phyloP scores from a whole-genome alignment of 64 coral and sea anemone genomes.

The Orbicella faveolata region DNA sequence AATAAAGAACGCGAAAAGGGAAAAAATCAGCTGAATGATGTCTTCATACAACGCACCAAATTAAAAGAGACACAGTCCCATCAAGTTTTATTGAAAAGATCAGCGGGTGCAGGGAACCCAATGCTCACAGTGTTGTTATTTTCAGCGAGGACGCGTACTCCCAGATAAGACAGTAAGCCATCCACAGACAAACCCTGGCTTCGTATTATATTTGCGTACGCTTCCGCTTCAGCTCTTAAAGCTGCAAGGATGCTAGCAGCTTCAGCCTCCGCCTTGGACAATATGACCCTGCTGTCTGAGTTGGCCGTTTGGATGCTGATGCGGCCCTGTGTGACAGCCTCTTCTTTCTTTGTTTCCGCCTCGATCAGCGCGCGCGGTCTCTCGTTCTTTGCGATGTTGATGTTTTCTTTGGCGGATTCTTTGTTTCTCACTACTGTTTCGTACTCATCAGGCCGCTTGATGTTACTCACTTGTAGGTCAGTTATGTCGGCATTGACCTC shows the following conservation, averaged over 20 bases:
- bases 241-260: conserved; percentile 36
- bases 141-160: conserved; percentile 42
- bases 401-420: conserved; percentile 77
- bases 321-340: conserved; percentile 56
- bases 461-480: conserved; percentile 79
- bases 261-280: conserved; percentile 64
- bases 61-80: too few relatives aligned
- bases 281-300: conserved; percentile 54
- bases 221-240: conserved; percentile 57
- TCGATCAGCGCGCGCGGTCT: conserved; percentile 66
- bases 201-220: conserved; percentile 36
- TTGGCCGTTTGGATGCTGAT: conserved; percentile 8
- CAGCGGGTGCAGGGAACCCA: conserved; percentile 58
- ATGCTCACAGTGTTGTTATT: conserved; percentile 29
- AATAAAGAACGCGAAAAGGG: too few relatives aligned
- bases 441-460: conserved; percentile 40
- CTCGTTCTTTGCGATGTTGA: conserved; percentile 46
- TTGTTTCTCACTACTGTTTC: conserved; percentile 65
- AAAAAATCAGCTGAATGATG: too few relatives aligned
- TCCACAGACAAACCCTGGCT: conserved; percentile 47
- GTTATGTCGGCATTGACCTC: conserved; percentile 59
- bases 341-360: conserved; percentile 46
- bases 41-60: too few relatives aligned
- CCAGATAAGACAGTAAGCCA: conserved; percentile 64
- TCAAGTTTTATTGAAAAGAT: not conserved